Conservation (phyloP, 2,888 invertebrate species). For the Cynaeus angustus region DNA sequence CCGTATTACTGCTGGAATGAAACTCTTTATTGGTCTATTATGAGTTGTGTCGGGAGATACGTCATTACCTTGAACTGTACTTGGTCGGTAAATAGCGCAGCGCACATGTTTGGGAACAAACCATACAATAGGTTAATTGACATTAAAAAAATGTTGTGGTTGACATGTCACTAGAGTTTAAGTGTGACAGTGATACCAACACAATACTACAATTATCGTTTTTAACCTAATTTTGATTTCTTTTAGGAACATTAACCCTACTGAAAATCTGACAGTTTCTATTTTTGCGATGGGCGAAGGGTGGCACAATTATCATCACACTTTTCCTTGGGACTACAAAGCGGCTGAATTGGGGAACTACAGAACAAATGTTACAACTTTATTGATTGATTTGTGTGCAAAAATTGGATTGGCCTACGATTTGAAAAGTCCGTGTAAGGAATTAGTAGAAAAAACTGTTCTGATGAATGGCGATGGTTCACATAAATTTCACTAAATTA, state of each 20-base stretch:
- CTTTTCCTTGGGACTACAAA: conserved; percentile 95
- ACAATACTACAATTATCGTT: too few relatives aligned
- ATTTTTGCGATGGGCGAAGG: conserved; percentile 87
- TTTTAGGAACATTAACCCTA: conserved; percentile 83
- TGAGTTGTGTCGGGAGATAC: conserved; percentile 74
- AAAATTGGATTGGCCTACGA: conserved; percentile 86
- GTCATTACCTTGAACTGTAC: conserved; percentile 81
- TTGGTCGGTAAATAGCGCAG: conserved; percentile 88
- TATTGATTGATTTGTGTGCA: conserved; percentile 81
- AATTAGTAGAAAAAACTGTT: conserved; percentile 73
- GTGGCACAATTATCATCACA: conserved; percentile 96
- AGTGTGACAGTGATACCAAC: background rate
- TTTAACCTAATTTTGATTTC: conserved; percentile 67
- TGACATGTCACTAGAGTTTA: too few relatives aligned
- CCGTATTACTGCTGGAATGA: conserved; percentile 82
- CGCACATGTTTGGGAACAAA: conserved; percentile 85
- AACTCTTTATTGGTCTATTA: conserved; percentile 22
- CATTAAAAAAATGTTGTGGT: conserved; percentile 76
- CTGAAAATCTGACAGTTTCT: conserved; percentile 85
- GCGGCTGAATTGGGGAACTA: conserved; percentile 84
- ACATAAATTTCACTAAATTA: too few relatives aligned
- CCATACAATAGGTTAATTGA: conserved; percentile 82
- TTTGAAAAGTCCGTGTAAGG: conserved; percentile 78
- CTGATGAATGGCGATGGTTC: conserved; percentile 73
- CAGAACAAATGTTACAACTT: conserved; percentile 80